phyloP scores from a whole-genome alignment of 2,888 invertebrate species.

The Fragum sueziense region DNA sequence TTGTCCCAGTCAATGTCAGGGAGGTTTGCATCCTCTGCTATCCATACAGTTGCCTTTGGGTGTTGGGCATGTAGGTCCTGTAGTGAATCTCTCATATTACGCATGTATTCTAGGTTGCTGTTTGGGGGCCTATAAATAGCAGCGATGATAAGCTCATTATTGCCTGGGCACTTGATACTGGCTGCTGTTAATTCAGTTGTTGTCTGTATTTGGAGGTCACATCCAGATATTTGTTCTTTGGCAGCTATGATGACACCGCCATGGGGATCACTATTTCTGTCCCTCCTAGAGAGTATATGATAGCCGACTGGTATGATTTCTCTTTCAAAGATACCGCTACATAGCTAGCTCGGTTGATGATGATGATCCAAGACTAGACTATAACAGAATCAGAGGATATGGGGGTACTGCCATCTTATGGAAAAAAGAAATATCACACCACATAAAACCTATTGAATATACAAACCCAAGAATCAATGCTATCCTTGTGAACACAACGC shows the following conservation, averaged over 20 bases:
- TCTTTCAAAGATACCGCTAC: too few relatives aligned
- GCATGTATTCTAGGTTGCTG: neutral
- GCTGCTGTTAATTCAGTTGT: neutral
- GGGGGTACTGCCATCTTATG: too few relatives aligned
- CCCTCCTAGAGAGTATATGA: too few relatives aligned
- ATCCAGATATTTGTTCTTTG: neutral
- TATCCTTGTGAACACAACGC: too few relatives aligned
- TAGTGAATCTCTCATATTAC: neutral
- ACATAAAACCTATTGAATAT: too few relatives aligned
- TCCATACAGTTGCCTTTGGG: neutral
- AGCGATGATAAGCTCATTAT: constrained; percentile 12
- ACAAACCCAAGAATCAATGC: too few relatives aligned
- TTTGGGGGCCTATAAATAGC: too few relatives aligned
- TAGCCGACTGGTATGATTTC: too few relatives aligned
- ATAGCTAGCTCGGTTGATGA: too few relatives aligned
- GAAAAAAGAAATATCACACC: too few relatives aligned
- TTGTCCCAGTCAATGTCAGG: neutral
- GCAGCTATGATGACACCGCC: constrained; percentile 27
- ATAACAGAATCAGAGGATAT: too few relatives aligned
- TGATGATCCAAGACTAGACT: too few relatives aligned
- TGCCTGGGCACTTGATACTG: constrained; percentile 4
- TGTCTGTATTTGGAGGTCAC: neutral
- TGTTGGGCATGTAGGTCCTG: neutral
- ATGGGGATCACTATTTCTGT: constrained; percentile 1
- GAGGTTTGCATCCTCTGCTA: neutral